Conservation (phyloP, 2,113 vertebrate species). For the Gila orcuttii region DNA sequence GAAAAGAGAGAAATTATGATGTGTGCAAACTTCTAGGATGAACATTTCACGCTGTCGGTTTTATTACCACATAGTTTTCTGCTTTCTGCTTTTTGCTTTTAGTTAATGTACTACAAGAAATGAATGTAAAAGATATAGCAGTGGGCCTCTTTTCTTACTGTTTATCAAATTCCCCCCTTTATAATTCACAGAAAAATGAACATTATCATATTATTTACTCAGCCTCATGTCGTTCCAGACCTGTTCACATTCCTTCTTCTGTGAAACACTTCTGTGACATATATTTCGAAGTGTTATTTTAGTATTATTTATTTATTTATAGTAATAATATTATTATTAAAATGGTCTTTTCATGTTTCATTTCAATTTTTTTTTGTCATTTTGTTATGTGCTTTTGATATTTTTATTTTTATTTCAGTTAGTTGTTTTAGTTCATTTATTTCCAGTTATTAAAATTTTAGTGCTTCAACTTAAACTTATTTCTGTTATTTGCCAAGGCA, state of each 20-base stretch:
- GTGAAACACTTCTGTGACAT: no score
- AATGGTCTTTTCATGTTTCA: not conserved
- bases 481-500: not conserved
- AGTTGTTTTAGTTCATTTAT: not conserved
- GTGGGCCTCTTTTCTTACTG: not conserved
- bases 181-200: not conserved
- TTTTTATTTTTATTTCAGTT: not conserved
- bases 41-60: not conserved
- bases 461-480: not conserved
- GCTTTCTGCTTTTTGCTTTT: not conserved
- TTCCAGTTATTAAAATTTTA: no score
- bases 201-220: no score
- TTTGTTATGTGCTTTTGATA: not conserved
- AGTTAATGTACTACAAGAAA: not conserved
- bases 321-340: not conserved
- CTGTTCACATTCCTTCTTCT: no score
- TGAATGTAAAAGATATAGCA: not conserved
- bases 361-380: not conserved
- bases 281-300: not conserved
- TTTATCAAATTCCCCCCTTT: not conserved
- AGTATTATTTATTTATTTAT: not conserved
- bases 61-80: not conserved
- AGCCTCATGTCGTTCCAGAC: not conserved
- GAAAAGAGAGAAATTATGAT: not conserved
- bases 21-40: conserved; percentile 1